Evolutionary conservation across 2,888 invertebrate species (phyloP).

Genomic region (Pyrgus malvae): DNA sequence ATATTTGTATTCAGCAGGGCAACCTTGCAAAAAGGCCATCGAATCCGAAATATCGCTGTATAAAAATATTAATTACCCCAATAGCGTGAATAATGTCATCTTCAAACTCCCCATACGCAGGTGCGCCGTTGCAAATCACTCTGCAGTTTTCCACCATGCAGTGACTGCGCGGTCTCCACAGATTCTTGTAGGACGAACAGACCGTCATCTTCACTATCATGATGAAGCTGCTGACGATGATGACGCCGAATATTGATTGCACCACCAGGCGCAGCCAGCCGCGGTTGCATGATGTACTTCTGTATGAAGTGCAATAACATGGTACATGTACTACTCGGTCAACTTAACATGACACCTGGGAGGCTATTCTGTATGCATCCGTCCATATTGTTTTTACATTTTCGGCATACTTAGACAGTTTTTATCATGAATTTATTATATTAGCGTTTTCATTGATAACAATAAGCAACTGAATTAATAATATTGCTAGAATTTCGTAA

Average conservation of each 20-base stretch:
- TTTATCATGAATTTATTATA: too few relatives aligned
- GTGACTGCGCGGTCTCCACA: conserved; percentile 19
- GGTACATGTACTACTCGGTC: too few relatives aligned
- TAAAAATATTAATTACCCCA: conserved; percentile 43
- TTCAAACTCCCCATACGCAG: conserved; percentile 45
- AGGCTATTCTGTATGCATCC: too few relatives aligned
- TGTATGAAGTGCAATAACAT: conserved; percentile 34
- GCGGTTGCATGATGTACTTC: conserved; percentile 62
- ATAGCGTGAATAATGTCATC: conserved; percentile 49
- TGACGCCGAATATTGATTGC: conserved; percentile 56
- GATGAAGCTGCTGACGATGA: conserved; percentile 63
- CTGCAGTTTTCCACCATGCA: conserved; percentile 49
- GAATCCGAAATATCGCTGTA: neutral
- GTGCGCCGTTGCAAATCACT: conserved; percentile 50
- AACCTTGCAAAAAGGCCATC: too few relatives aligned
- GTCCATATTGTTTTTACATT: too few relatives aligned
- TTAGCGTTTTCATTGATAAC: too few relatives aligned
- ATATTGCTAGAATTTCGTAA: too few relatives aligned
- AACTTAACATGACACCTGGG: too few relatives aligned
- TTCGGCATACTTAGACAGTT: too few relatives aligned
- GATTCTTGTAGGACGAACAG: conserved; percentile 28
- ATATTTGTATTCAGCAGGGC: too few relatives aligned
- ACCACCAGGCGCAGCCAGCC: conserved; percentile 62
- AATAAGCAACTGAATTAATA: too few relatives aligned
- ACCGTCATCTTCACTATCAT: conserved; percentile 59